Evolutionary conservation across 92 coral and sea anemone genomes (phyloP), one percentile per base, ranked within the genome.

Genomic region (Epizoanthus stellaris): DNA sequence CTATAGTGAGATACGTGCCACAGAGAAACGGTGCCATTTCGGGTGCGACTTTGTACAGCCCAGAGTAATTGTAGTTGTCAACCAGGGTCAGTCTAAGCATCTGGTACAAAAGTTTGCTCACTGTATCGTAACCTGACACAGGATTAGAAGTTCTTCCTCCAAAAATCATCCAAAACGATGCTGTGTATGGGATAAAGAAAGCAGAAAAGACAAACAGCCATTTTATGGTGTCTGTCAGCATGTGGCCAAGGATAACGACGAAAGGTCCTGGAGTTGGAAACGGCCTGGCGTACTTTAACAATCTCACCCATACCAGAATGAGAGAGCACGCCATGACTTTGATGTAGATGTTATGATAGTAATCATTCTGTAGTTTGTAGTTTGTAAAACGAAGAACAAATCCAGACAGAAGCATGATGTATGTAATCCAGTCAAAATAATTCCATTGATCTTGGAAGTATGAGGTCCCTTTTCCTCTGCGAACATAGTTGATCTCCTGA

Each of bases 381-480:
- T 84, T 77, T 19, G 76, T 70, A 39, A 76, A 23, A 60, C 85
- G 91, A 36, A 84, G 42, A 45, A 83, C 77, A 34, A 84, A 72
- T 2, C 82, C 88, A 16, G 85, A 42, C 13, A 88, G 68, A 2
- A 88, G 81, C 88, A 88, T 88, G 17, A 84, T 30, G 68, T 83
- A 84, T 5, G 89, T 81, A 23, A 90, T 80, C 95, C 95, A 91
- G 77, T 91, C 95, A 36, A 89, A 76, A 52, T 82, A 89, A 57
- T 91, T 91, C 95, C 95, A 91, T 34, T 34, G 72, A 61, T 91
- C 95, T 63, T 89, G 88, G 47, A 91, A 91, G 56, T 91, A 91
- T 3, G 92, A 75, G 61, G 40, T 68, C 12, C n/a, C 38, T 39
- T 71, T 43, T n/a, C 84, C 81, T 17, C 86, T 66, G 20, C 89